Conservation (phyloP, 2,797 vertebrate genomes). For the Galago senegalensis region DNA sequence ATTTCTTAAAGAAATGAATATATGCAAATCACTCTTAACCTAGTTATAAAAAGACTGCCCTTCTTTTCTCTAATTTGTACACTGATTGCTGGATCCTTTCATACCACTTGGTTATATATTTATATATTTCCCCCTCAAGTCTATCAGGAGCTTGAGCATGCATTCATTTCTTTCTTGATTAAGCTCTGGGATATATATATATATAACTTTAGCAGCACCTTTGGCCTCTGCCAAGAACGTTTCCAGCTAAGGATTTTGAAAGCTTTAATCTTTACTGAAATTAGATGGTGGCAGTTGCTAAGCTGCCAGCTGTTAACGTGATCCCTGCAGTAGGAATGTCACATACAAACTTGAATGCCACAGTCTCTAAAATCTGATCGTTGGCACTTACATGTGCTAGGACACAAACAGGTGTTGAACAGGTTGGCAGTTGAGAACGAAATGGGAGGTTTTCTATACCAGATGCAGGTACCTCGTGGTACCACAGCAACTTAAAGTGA, state of each 20-base stretch:
- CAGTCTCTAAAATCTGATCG: constrained; percentile 58
- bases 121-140: constrained; percentile 30
- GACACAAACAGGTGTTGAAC: constrained; percentile 74
- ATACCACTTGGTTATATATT: constrained; percentile 14
- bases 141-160: constrained; percentile 49
- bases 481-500: background rate
- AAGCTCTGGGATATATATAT: constrained; percentile 21
- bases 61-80: constrained; percentile 52
- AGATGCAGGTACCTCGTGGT: background rate
- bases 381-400: background rate
- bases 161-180: constrained; percentile 67
- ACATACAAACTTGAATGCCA: background rate
- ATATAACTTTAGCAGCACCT: constrained; percentile 63
- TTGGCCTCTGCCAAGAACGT: constrained; percentile 77
- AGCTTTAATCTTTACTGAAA: constrained; percentile 83
- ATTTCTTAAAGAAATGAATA: constrained; percentile 44
- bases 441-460: constrained; percentile 45
- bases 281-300: constrained; percentile 82
- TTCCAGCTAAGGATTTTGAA: constrained; percentile 76
- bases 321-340: constrained; percentile 58
- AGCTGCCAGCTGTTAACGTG: constrained; percentile 81
- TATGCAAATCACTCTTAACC: background rate
- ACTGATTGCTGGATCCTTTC: constrained; percentile 33
- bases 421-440: constrained; percentile 65
- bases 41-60: background rate